Percentiles rank a stretch among this genome's conserved stretches.
These are phyloP conservation scores for Cassiopea xamachana DNA, from an alignment of 30 jellyfish, hydroid and myxozoan genomes.

Conservation along the genomic window DNA sequence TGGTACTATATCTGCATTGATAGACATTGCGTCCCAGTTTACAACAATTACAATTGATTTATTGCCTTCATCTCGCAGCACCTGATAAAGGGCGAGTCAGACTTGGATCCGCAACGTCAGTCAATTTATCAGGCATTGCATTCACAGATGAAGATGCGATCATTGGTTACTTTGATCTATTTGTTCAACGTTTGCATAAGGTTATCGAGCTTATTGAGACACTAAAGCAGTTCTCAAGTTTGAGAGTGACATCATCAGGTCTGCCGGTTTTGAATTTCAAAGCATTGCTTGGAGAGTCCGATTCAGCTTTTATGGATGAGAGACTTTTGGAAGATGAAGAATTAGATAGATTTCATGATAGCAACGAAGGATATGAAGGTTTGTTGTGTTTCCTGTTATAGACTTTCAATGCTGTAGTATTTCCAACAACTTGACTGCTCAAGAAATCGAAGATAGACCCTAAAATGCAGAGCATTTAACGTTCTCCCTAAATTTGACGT, in stretches of 20 bases:
- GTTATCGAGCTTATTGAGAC: conserved; percentile 71
- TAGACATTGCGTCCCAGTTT: no score
- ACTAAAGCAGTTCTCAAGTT: conserved; percentile 63
- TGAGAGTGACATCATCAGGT: conserved; percentile 34
- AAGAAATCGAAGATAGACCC: no score
- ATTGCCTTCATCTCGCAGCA: not conserved
- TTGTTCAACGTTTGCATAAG: conserved; percentile 59
- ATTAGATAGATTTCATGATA: not conserved
- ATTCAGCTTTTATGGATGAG: not conserved
- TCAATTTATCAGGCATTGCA: conserved; percentile 62
- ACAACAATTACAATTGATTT: no score
- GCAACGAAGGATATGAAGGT: not conserved
- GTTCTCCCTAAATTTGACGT: no score
- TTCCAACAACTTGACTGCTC: no score
- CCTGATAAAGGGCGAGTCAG: conserved; percentile 47
- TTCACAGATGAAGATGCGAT: conserved; percentile 80
- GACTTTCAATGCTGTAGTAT: no score
- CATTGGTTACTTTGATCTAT: conserved; percentile 54
- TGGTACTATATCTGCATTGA: no score
- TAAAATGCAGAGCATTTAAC: no score
- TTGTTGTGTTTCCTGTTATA: not conserved
- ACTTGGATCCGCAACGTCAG: conserved; percentile 45
- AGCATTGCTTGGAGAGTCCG: not conserved
- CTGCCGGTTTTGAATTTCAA: conserved; percentile 54
- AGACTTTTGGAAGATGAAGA: not conserved